These are phyloP conservation scores for Chionis minor DNA, from an alignment of 2,113 vertebrate species.

Conservation along the genomic window DNA sequence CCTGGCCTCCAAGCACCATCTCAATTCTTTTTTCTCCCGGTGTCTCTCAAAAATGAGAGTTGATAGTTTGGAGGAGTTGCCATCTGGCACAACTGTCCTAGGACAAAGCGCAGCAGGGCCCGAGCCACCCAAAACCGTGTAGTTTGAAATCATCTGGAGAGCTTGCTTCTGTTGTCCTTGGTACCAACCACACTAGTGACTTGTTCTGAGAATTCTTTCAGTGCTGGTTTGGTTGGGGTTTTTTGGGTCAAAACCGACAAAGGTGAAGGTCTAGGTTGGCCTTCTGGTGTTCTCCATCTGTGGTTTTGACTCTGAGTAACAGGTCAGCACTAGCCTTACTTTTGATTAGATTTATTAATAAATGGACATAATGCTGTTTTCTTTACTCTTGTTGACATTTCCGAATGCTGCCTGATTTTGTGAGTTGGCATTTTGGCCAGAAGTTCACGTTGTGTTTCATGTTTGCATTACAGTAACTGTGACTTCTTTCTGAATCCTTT, in stretches of 20 bases:
- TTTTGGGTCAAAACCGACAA: background rate
- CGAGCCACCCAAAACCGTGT: background rate
- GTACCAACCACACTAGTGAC: background rate
- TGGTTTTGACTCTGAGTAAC: background rate
- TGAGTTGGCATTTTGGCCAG: background rate
- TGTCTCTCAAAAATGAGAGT: background rate
- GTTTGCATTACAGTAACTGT: background rate
- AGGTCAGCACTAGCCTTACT: background rate
- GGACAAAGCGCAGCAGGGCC: background rate
- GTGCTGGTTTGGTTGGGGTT: background rate
- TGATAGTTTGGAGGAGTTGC: background rate
- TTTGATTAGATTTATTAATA: background rate
- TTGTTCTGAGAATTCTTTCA: background rate
- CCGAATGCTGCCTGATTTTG: background rate
- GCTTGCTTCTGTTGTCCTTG: background rate
- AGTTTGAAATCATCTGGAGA: no score
- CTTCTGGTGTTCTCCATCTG: no score
- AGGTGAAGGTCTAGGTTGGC: background rate
- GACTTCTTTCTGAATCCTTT: background rate
- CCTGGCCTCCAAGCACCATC: background rate
- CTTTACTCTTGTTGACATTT: background rate
- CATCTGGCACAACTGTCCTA: no score
- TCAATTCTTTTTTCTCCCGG: background rate
- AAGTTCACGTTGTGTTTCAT: background rate
- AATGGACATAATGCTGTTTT: background rate